Conservation (phyloP, 2,797 vertebrate species). For the Nannoperca australis region DNA sequence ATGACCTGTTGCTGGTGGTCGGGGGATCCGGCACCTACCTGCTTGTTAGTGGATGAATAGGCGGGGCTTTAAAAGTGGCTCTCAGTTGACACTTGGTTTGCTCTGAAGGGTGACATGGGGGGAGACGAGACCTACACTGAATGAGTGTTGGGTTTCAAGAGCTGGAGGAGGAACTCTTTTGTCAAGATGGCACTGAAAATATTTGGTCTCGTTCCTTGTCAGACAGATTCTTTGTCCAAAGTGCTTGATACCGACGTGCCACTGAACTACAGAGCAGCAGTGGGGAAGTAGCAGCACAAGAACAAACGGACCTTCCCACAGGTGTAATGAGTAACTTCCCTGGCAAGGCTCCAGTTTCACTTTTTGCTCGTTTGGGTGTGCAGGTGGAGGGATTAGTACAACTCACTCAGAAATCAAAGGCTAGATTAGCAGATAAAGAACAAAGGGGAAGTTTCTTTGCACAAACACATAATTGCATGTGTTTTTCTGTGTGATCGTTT, state of each 20-base stretch:
- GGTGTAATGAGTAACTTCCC: constrained; percentile 78
- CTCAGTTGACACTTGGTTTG: constrained; percentile 18
- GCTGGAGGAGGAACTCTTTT: neutral
- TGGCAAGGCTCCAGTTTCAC: constrained; percentile 62
- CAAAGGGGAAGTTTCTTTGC: neutral
- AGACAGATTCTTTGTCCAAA: neutral
- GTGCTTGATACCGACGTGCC: neutral
- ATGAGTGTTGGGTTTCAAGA: neutral
- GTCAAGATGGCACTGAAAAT: neutral
- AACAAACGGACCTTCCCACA: constrained; percentile 63
- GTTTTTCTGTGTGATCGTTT: neutral
- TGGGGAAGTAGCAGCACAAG: constrained; percentile 36
- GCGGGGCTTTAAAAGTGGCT: constrained; percentile 31
- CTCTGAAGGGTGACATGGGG: constrained; percentile 25
- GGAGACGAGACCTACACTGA: neutral
- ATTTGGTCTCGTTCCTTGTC: neutral
- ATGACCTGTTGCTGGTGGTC: constrained; percentile 36
- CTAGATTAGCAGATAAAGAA: neutral
- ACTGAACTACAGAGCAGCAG: constrained; percentile 3
- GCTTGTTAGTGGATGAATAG: constrained; percentile 32
- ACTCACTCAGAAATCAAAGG: neutral
- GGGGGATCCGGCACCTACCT: constrained; percentile 38
- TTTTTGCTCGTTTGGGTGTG: constrained; percentile 47
- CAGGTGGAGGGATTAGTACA: constrained; percentile 53
- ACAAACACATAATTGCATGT: neutral